Evolutionary conservation across 2,113 vertebrate species (phyloP).

Genomic region (Caranx ignobilis): DNA sequence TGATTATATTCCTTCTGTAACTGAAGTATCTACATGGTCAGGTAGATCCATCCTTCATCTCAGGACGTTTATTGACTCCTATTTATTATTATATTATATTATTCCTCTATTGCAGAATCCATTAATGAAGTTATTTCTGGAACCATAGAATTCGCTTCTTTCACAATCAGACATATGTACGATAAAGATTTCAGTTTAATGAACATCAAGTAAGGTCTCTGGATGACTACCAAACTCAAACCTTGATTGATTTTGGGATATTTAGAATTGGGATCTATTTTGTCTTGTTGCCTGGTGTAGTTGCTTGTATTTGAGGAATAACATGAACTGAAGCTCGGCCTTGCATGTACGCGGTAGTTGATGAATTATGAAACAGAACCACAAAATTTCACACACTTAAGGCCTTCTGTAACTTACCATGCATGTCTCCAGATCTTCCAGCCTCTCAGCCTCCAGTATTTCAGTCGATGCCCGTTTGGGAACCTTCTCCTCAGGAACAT

Average conservation of each 20-base stretch:
- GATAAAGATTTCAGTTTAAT: too few relatives aligned
- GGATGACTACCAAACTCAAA: too few relatives aligned
- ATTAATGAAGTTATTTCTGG: too few relatives aligned
- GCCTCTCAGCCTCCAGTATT: slow-evolving; percentile 90
- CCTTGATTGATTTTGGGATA: too few relatives aligned
- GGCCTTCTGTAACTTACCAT: slow-evolving; percentile 85
- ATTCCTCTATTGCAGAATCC: too few relatives aligned
- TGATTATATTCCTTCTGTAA: neutral
- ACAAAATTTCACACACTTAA: neutral
- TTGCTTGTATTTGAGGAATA: neutral
- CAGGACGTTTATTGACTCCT: too few relatives aligned
- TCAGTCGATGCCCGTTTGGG: slow-evolving; percentile 87
- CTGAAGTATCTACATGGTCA: neutral
- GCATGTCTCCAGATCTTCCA: slow-evolving; percentile 95
- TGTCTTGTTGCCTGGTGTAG: too few relatives aligned
- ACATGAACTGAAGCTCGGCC: neutral
- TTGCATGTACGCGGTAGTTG: neutral
- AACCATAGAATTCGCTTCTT: neutral
- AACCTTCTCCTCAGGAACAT: slow-evolving; percentile 88
- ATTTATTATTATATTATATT: too few relatives aligned
- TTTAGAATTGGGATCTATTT: too few relatives aligned
- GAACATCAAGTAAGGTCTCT: too few relatives aligned
- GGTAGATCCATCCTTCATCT: neutral
- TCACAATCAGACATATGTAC: neutral
- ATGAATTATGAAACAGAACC: neutral